Percentiles rank a stretch among this genome's conserved stretches.
These are phyloP conservation scores for Scylla paramamosain DNA, from an alignment of 1,140 invertebrate genomes.

Conservation along the genomic window DNA sequence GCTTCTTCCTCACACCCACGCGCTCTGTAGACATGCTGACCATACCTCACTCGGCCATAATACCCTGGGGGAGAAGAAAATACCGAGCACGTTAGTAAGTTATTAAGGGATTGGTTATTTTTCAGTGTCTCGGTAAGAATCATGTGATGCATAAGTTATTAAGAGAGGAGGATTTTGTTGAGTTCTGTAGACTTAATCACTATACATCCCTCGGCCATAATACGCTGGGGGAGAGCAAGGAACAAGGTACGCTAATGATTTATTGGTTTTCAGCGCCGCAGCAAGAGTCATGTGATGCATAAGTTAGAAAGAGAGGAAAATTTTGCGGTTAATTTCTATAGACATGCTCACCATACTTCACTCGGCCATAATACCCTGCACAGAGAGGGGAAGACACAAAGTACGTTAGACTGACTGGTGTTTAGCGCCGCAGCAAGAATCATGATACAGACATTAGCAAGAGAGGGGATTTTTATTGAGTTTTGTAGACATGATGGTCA, in stretches of 20 bases:
- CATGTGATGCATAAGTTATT: neutral
- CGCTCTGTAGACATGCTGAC: conserved; percentile 77
- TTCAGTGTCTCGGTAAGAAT: neutral
- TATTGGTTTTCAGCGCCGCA: no score
- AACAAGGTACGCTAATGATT: no score
- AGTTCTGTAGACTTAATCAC: neutral
- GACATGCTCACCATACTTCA: conserved; percentile 78
- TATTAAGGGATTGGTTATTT: no score
- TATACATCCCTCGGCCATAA: no score
- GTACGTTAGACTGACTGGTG: no score
- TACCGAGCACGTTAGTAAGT: no score
- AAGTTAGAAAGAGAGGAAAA: no score
- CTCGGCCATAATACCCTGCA: conserved; percentile 71
- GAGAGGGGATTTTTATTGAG: neutral
- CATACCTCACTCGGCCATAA: conserved; percentile 76
- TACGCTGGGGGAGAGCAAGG: no score
- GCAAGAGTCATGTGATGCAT: no score
- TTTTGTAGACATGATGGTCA: no score
- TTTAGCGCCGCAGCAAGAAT: neutral
- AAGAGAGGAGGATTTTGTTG: neutral
- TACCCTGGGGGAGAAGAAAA: conserved; percentile 56
- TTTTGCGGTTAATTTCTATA: conserved; percentile 36
- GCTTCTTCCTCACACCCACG: conserved; percentile 76
- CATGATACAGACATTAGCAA: neutral
- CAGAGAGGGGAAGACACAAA: neutral